These are phyloP conservation scores for Drosophila sucinea DNA, from an alignment of 1,140 invertebrate species.

Conservation along the genomic window DNA sequence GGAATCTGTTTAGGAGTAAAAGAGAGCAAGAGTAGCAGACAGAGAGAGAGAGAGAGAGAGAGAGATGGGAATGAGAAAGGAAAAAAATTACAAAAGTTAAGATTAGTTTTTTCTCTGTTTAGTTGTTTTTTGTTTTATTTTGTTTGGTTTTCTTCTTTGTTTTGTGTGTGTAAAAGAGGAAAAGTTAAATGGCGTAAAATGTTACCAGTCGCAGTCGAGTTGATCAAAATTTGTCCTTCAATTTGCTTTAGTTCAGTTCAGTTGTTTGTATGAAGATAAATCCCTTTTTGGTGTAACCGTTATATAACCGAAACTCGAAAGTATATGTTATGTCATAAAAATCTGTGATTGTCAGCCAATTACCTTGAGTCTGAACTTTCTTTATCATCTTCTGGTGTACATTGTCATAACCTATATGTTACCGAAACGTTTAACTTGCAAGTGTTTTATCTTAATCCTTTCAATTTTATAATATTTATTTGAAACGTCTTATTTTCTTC, in stretches of 20 bases:
- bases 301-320: no score
- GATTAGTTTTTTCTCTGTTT: conserved; percentile 64
- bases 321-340: no score
- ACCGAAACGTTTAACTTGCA: no score
- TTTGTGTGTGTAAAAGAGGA: conserved; percentile 3
- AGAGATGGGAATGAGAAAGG: conserved; percentile 14
- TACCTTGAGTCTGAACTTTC: no score
- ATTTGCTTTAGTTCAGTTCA: neutral
- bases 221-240: neutral
- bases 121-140: neutral
- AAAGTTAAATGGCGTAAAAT: conserved; percentile 19
- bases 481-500: no score
- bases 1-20: conserved; percentile 85
- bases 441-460: no score
- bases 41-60: neutral
- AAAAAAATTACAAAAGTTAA: conserved; percentile 59
- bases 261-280: no score
- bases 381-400: no score
- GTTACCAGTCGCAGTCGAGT: neutral
- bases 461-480: no score
- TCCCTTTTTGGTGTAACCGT: no score
- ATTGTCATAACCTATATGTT: no score
- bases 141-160: neutral
- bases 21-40: neutral
- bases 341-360: no score